Base-by-base conservation (phyloP, 2,797 vertebrate species). In the Columba guinea region DNA sequence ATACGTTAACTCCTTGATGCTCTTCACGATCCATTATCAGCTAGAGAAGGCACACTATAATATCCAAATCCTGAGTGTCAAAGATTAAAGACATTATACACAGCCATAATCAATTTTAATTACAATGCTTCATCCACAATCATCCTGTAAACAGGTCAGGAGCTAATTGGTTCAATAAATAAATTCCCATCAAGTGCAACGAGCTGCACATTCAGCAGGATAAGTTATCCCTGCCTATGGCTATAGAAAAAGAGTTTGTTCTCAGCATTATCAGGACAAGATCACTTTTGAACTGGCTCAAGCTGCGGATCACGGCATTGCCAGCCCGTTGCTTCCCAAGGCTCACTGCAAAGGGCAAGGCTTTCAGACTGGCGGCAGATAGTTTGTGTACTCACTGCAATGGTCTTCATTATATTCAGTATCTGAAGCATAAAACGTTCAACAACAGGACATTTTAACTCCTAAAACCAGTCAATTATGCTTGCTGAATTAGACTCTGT, bases 361-460 rank as follows among this genome's bases (percentile, higher is more conserved):
- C 60, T 65, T 56, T 81, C 7, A 0, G 83, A 65, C 68, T 0
- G 3, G 58, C 76, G 73, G 39, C 34, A 6, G 84, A 87, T 5
- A 69, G 56, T 73, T 85, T 32, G 34, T 0, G 0, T 12, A 75
- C 78, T 91, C 80, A 93, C 82, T 63, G 0, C 60, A 73, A 81
- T 19, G 46, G 44, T 73, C 93, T 87, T 85, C 88, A 81, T 95
- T 96, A 95, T 94, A 94, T 87, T 84, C 3, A 0, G n/a, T 49
- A 89, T 80, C 46, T 92, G 96, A 97, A 96, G 93, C 95, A 95
- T 84, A 90, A 96, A 96, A 88, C 78, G 78, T 84, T 84, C 46
- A 74, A 87, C 91, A 96, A 92, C 69, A 58, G 90, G 93, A 89
- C 90, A 87, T 75, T 89, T 97, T 94, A 96, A 95, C 93, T 97